Percentiles rank a stretch among this genome's conserved stretches.
Evolutionary conservation across 64 coral and sea anemone genomes (phyloP).

Genomic region (Trachythela sp.): DNA sequence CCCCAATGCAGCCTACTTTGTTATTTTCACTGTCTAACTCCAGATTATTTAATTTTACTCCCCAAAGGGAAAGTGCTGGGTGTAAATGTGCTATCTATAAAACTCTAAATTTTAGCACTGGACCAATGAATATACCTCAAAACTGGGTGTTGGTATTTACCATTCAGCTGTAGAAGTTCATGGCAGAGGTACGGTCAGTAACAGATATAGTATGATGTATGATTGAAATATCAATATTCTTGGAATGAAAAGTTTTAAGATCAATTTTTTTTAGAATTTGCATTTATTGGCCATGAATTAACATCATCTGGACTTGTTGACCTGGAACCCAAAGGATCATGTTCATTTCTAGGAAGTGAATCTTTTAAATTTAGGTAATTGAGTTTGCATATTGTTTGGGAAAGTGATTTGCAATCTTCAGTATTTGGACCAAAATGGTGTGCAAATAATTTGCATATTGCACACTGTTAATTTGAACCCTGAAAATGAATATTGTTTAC

Average conservation of each 20-base stretch:
- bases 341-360: neutral
- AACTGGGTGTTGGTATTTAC: neutral
- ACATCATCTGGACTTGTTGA: neutral
- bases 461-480: no score
- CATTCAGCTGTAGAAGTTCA: slow-evolving; percentile 11
- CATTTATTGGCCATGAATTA: slow-evolving; percentile 18
- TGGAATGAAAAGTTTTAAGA: neutral
- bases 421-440: no score
- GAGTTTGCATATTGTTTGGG: neutral
- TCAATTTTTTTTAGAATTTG: neutral
- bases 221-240: neutral
- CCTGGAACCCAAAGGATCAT: neutral
- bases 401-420: no score
- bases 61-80: no score
- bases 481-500: neutral
- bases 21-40: no score
- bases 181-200: neutral
- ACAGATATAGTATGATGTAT: neutral
- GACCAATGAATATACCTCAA: slow-evolving; percentile 16
- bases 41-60: no score
- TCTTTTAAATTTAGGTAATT: slow-evolving; percentile 22
- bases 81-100: neutral
- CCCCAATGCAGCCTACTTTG: no score
- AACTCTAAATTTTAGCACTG: neutral
- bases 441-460: no score